Base-by-base conservation (phyloP, 2,113 vertebrate genomes). In the Chunga burmeisteri region DNA sequence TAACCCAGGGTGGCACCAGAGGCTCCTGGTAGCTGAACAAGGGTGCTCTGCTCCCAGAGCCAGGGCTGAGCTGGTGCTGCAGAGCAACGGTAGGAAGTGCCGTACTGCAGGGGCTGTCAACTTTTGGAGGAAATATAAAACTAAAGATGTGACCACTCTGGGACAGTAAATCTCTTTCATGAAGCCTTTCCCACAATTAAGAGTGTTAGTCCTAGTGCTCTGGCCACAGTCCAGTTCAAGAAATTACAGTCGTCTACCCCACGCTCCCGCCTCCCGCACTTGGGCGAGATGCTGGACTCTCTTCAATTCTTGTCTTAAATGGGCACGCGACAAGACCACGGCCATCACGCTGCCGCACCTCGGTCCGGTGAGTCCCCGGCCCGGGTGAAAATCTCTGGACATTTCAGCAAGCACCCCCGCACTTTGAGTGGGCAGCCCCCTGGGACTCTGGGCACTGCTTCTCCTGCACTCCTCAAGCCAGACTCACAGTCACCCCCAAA, bases 181-280 rank as follows among this genome's bases (percentile, higher is more conserved):
- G 94, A 97, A 95, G 94, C 91, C 81, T 93, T 97, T 97, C 96
- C 96, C 97, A 97, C 96, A 96, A 95, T 96, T 95, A 93, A 92
- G 81, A 96, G 93, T 81, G 91, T 85, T 90, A 94, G 96, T 79
- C 88, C 68, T 83, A 86, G 67, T 2, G 55, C 88, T 92, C 88
- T 94, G 97, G 95, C 90, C 46, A 40, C 34, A 61, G 74, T 86
- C 96, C 94, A 95, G 86, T 25, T 44, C 29, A 91, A 95, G 88
- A 89, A 89, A 95, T 72, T n/a, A 40, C 88, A 75, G 70, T 66
- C 2, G 1, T 87, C 91, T 87, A 91, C 89, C 70, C 88, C 0
- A 0, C 0, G 1, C 81, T 90, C 74, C 82, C 82, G 90, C 79
- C 85, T 87, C 55, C 88, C 0, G 21, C 15, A 3, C 38, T 55